These are phyloP conservation scores for Sylvietta virens DNA, from an alignment of 2,113 vertebrate genomes.

Conservation along the genomic window DNA sequence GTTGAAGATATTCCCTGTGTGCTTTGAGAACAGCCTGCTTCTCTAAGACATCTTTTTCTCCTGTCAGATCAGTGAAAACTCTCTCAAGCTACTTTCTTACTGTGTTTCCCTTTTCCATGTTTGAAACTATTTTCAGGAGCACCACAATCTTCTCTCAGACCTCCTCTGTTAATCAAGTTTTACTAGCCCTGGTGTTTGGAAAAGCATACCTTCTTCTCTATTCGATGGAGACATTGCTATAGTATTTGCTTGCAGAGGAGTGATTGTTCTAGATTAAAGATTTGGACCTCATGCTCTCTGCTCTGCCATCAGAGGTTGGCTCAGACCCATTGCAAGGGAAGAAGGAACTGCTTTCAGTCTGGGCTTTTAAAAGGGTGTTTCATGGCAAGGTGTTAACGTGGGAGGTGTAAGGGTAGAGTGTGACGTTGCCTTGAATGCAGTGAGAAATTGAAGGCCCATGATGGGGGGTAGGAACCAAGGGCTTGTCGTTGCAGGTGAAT, in stretches of 20 bases:
- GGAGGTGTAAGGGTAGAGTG: background rate
- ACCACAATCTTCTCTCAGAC: background rate
- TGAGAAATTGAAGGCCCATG: background rate
- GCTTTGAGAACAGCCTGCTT: background rate
- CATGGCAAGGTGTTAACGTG: background rate
- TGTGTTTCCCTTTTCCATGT: background rate
- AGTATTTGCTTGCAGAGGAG: background rate
- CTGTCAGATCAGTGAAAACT: background rate
- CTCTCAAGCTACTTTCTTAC: background rate
- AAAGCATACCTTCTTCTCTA: background rate
- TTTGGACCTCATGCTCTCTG: background rate
- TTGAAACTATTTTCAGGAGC: background rate
- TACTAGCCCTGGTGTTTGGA: background rate
- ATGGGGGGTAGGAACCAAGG: background rate
- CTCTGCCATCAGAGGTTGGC: background rate
- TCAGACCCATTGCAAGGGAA: background rate
- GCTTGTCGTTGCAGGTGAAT: background rate
- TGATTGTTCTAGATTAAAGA: background rate
- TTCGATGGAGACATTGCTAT: background rate
- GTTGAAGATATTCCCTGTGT: background rate
- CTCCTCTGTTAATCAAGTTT: background rate
- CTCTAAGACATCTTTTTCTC: background rate
- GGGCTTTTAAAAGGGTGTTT: background rate
- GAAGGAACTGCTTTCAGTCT: background rate
- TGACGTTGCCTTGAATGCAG: background rate